phyloP scores from a whole-genome alignment of 1,140 invertebrate species.

The Eufriesea mexicana region DNA sequence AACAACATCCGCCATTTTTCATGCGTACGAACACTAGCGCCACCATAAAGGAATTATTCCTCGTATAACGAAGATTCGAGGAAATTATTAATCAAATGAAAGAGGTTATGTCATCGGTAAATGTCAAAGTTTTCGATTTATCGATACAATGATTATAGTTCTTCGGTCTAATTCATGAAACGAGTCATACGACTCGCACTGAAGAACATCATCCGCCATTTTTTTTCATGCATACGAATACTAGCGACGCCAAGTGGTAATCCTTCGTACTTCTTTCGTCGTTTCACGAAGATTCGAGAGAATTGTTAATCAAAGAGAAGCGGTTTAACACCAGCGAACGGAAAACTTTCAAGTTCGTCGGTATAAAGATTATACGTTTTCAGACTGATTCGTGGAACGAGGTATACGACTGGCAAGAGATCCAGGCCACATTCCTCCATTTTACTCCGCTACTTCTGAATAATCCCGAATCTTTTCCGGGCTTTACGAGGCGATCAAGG shows the following conservation, averaged over 20 bases:
- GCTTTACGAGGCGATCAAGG: slow-evolving; percentile 5
- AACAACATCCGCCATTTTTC: no score
- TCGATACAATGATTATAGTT: no score
- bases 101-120: no score
- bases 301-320: not conserved
- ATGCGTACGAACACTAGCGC: no score
- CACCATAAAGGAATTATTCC: no score
- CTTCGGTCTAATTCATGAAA: no score
- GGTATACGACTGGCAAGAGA: not conserved
- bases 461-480: slow-evolving; percentile 11
- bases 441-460: not conserved
- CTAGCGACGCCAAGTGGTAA: no score
- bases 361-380: not conserved
- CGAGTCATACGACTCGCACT: no score
- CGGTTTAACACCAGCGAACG: not conserved
- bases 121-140: no score
- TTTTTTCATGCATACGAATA: not conserved
- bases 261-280: not conserved
- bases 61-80: no score
- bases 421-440: not conserved
- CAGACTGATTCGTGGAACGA: not conserved
- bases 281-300: not conserved
- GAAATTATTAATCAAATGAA: no score
- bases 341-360: not conserved
- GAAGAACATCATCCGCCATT: no score